Conservation (phyloP, 2,888 invertebrate genomes). For the Tipula helvola region DNA sequence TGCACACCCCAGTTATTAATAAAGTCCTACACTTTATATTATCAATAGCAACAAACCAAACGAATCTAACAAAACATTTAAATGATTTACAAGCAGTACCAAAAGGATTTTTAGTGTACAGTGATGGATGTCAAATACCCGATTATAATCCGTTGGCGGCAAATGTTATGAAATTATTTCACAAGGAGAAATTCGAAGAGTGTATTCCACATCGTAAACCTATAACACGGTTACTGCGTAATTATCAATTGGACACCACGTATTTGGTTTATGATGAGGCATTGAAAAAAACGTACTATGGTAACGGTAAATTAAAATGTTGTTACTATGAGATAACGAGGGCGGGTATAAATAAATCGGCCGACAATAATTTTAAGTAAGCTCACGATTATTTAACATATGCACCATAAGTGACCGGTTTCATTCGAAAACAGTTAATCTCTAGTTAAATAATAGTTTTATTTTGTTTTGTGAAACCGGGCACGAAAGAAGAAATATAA, state of each 20-base stretch:
- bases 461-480: not conserved
- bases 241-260: constrained; percentile 23
- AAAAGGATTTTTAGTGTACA: constrained; percentile 38
- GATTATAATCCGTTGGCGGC: constrained; percentile 45
- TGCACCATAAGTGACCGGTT: too few relatives aligned
- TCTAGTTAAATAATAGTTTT: not conserved
- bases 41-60: not conserved
- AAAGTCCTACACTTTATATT: not conserved
- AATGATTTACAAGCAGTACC: constrained; percentile 16
- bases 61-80: not conserved
- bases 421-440: too few relatives aligned
- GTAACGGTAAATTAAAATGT: constrained; percentile 22
- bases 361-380: constrained; percentile 25
- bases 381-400: not conserved
- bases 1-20: not conserved
- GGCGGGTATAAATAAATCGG: constrained; percentile 20
- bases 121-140: constrained; percentile 48
- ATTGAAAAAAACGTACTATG: constrained; percentile 20
- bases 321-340: constrained; percentile 28
- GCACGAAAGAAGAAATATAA: not conserved
- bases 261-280: constrained; percentile 24
- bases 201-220: constrained; percentile 34
- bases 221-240: constrained; percentile 26
- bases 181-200: constrained; percentile 39
- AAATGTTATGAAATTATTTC: constrained; percentile 41